A percentile compares a stretch with the other conserved stretches of the same genome.
Evolutionary conservation across 2,113 vertebrate species (phyloP).

Genomic region (Oreochromis tanganicae): DNA sequence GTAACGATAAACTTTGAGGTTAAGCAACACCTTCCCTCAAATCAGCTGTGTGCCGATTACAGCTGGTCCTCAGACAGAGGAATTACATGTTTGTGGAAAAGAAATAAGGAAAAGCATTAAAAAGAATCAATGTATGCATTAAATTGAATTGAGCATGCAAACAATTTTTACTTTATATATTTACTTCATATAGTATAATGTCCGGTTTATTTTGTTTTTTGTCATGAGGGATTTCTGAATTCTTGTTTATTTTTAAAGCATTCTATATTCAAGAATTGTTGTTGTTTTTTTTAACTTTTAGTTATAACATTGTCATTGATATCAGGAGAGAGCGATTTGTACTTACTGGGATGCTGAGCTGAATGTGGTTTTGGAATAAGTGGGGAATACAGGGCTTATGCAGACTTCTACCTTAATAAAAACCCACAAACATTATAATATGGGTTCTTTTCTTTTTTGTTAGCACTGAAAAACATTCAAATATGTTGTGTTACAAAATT

Average conservation of each 20-base stretch:
- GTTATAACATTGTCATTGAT: not conserved
- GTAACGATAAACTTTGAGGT: not conserved
- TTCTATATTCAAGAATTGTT: not conserved
- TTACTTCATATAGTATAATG: not conserved
- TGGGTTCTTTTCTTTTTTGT: not conserved
- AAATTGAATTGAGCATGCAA: not conserved
- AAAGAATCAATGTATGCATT: not conserved
- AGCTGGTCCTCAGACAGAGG: not conserved
- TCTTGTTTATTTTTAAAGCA: rapidly evolving
- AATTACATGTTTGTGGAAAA: not conserved
- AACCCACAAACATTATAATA: not conserved
- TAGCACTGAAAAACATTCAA: not conserved
- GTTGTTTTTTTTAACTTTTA: not conserved
- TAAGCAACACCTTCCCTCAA: not conserved
- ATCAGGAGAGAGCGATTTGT: not conserved
- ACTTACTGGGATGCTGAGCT: not conserved
- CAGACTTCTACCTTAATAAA: not conserved
- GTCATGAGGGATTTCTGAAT: rapidly evolving
- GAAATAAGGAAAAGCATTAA: not conserved
- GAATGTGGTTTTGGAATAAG: not conserved
- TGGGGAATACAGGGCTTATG: not conserved
- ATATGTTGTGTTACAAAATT: not conserved
- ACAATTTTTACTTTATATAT: not conserved
- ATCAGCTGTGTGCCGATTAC: not conserved
- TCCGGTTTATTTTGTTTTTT: rapidly evolving